Conservation (phyloP, 2,888 invertebrate species). For the Scaptomyza flava region DNA sequence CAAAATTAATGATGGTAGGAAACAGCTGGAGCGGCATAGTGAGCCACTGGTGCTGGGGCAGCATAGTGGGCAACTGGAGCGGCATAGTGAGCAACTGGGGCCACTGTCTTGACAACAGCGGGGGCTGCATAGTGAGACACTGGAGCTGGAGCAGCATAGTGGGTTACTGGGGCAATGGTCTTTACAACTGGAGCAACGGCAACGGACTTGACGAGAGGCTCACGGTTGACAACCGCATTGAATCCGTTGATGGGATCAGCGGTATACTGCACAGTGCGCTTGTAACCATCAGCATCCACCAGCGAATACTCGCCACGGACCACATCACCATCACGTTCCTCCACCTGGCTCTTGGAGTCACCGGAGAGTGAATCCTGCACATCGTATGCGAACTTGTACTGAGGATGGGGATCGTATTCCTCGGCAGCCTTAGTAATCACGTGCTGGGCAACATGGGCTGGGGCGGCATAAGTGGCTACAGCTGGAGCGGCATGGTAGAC, state of each 20-base stretch:
- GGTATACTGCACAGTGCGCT: constrained; percentile 81
- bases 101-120: constrained; percentile 10
- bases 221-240: constrained; percentile 82
- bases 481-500: constrained; percentile 68
- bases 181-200: constrained; percentile 50
- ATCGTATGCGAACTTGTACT: constrained; percentile 82
- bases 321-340: constrained; percentile 83
- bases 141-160: constrained; percentile 43
- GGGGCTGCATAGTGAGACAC: constrained; percentile 36
- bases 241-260: constrained; percentile 82
- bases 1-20: constrained; percentile 46
- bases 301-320: constrained; percentile 84
- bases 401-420: constrained; percentile 82
- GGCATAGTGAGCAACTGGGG: constrained; percentile 32
- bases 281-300: constrained; percentile 82
- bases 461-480: constrained; percentile 61
- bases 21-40: constrained; percentile 47
- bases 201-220: constrained; percentile 62
- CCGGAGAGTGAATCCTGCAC: constrained; percentile 82
- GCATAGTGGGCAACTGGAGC: constrained; percentile 33
- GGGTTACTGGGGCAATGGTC: constrained; percentile 24
- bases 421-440: constrained; percentile 70
- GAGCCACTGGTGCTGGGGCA: constrained; percentile 34
- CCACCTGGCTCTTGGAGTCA: constrained; percentile 83
- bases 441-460: constrained; percentile 59